phyloP scores from a whole-genome alignment of 64 coral and sea anemone species.

The Pocillopora damicornis region DNA sequence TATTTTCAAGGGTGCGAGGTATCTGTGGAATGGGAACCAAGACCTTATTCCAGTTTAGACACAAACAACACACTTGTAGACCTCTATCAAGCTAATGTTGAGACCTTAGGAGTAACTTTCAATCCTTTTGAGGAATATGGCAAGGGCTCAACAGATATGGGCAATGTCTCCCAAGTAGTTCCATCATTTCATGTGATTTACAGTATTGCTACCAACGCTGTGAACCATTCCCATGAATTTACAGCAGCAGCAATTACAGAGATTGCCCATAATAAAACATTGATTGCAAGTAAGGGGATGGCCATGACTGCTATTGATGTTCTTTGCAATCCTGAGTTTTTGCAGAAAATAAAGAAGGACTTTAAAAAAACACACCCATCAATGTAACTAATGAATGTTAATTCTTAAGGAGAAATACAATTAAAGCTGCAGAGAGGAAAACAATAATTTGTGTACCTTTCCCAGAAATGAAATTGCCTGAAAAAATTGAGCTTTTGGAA shows the following conservation, averaged over 20 bases:
- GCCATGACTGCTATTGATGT: constrained; percentile 81
- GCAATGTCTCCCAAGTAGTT: constrained; percentile 85
- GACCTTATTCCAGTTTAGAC: constrained; percentile 35
- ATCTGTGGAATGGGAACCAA: constrained; percentile 33
- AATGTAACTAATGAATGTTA: no score
- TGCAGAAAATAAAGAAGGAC: constrained; percentile 56
- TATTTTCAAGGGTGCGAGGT: constrained; percentile 44
- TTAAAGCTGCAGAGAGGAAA: no score
- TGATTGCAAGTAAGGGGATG: constrained; percentile 79
- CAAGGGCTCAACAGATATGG: constrained; percentile 87
- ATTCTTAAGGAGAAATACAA: no score
- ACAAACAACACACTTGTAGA: constrained; percentile 69
- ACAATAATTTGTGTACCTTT: no score
- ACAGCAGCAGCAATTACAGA: constrained; percentile 57
- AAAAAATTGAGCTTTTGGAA: no score
- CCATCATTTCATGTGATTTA: constrained; percentile 73
- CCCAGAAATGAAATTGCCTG: no score
- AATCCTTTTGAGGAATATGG: constrained; percentile 4
- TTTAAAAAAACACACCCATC: constrained; percentile 43
- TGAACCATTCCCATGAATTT: constrained; percentile 87
- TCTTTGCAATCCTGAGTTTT: constrained; percentile 59
- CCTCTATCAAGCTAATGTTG: constrained; percentile 67
- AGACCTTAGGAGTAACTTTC: constrained; percentile 60
- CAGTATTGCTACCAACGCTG: constrained; percentile 51
- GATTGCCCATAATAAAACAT: constrained; percentile 68